Conservation (phyloP, 2,888 invertebrate species). For the Drepana falcataria region DNA sequence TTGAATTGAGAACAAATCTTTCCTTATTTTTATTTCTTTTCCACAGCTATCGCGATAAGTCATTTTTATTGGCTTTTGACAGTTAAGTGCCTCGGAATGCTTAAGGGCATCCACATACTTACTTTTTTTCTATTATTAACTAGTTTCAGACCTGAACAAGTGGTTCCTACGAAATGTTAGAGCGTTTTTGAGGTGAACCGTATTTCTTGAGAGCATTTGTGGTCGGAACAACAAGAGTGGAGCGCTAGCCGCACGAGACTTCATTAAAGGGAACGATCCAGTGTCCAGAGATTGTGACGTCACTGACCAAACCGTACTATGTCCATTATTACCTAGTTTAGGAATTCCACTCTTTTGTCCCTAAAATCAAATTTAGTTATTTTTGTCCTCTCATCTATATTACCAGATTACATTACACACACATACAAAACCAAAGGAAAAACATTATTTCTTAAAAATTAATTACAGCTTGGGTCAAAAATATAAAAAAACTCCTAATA, state of each 20-base stretch:
- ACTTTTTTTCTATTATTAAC: not conserved
- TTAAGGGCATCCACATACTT: too few species aligned
- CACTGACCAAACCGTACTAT: slow-evolving; percentile 27
- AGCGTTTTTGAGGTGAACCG: slow-evolving; percentile 8
- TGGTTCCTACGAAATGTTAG: not conserved
- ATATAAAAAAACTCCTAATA: too few species aligned
- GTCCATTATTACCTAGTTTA: not conserved
- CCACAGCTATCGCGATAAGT: not conserved
- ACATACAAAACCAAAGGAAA: too few species aligned
- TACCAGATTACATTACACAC: too few species aligned
- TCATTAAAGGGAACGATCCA: slow-evolving; percentile 48
- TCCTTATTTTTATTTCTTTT: not conserved
- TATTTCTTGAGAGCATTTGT: slow-evolving; percentile 27
- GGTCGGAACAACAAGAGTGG: slow-evolving; percentile 29
- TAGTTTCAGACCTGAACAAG: not conserved
- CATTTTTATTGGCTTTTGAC: too few species aligned
- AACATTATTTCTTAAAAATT: too few species aligned
- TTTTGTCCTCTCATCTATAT: too few species aligned
- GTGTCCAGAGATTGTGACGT: slow-evolving; percentile 45
- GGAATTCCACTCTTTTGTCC: too few species aligned
- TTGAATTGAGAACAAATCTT: not conserved
- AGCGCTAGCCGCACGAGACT: slow-evolving; percentile 55
- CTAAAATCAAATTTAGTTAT: too few species aligned
- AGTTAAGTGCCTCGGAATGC: too few species aligned
- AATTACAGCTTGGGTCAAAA: too few species aligned